Evolutionary conservation across 2,888 invertebrate species (phyloP), one percentile per base, ranked within the genome.

Genomic region (Antheraea yamamai): DNA sequence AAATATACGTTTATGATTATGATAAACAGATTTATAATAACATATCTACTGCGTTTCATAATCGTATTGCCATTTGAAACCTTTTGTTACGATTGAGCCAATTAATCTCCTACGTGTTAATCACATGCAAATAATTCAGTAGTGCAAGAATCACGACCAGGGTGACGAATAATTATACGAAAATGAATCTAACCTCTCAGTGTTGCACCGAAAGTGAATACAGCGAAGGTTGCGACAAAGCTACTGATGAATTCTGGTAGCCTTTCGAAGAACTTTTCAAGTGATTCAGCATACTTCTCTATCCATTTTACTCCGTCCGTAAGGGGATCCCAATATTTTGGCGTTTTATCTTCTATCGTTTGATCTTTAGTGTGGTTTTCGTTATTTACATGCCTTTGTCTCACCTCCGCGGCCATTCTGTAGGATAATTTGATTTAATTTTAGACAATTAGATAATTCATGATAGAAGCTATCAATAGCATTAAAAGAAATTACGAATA

Each of bases 121-220:
- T 58, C 4, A 8, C 8, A n/a, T 58, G 7, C 20, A 10, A 10
- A n/a, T n/a, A 58, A 58, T n/a, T 58, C n/a, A 23, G n/a, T 8
- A 20, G n/a, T 23, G 20, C 10, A 23, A 61, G 61, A 23, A 61
- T 23, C 8, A 61, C 12, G 12, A 61, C 8, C n/a, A 20, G n/a
- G 8, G 12, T 61, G 18, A 8, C 4, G 16, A 55, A 18, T 35
- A 18, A 8, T 23, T 26, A 72, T 23, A 23, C 16, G 10, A 16
- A 72, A 20, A 35, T 18, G 35, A 1, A 35, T 12, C 18, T 79
- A 86, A 96, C 96, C 96, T 92, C 96, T 95, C 64, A 96, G 90
- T 0, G 96, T 96, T 16, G 96, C 92, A 73, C 96, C 96, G 70
- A 96, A 92, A 20, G 95, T 91, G 83, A 96, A 96, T 35, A 96